Evolutionary conservation across 2,797 vertebrate species (phyloP).

Genomic region (Setipinna tenuifilis): DNA sequence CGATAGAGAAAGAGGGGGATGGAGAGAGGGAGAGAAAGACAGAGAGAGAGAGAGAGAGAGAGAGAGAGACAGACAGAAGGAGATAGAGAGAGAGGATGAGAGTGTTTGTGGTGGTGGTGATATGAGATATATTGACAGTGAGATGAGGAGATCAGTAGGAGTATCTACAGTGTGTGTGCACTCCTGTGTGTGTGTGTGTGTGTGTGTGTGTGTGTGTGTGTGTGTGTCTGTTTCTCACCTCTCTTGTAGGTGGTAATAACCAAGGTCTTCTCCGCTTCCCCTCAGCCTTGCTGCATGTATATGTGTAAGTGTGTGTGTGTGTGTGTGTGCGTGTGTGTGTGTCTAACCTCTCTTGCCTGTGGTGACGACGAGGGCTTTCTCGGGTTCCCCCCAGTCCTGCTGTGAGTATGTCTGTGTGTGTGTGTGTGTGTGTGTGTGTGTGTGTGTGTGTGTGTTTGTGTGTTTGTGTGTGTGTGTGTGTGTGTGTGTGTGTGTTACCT

Average conservation of each 20-base stretch:
- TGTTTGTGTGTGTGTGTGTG: background rate
- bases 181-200: too few relatives aligned
- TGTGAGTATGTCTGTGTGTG: background rate
- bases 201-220: too few relatives aligned
- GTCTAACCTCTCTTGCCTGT: too few relatives aligned
- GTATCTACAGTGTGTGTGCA: background rate
- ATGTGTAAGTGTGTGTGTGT: background rate
- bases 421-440: background rate
- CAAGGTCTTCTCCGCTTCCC: too few relatives aligned
- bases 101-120: background rate
- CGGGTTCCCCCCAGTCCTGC: too few relatives aligned
- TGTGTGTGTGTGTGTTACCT: too few relatives aligned
- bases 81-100: background rate
- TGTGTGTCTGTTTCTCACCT: too few relatives aligned
- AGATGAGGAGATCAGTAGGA: background rate
- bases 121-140: background rate
- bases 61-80: too few relatives aligned
- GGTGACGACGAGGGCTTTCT: too few relatives aligned
- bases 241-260: too few relatives aligned
- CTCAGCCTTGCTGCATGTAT: background rate
- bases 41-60: too few relatives aligned
- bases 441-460: background rate
- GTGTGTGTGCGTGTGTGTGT: too few relatives aligned
- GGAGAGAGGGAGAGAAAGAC: background rate
- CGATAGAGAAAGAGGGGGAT: background rate